Evolutionary conservation across 1,140 invertebrate genomes (phyloP), one percentile per base, ranked within the genome.

Genomic region (Drosophila nikananu): DNA sequence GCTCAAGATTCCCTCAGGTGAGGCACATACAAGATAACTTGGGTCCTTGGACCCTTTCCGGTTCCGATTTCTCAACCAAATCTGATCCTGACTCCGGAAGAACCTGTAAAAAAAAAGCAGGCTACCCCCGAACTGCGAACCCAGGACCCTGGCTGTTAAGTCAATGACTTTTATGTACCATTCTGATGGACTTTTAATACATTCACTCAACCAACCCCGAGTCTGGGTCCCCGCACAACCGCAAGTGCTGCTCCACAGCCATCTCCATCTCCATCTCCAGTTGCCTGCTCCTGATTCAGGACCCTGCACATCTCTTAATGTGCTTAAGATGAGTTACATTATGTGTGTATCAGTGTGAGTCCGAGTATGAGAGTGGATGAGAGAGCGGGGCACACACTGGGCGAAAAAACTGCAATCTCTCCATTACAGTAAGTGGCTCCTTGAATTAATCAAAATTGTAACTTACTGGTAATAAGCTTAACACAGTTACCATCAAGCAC

Each of bases 141-240:
- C 39, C 17, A 19, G n/a, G 23, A 51, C 30, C 54, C 70, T 51
- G 52, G 81, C 64, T 81, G 81, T 89, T 90, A 90, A 90, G 84
- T 89, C 84, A 90, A 89, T 89, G 84, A 90, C 86, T 89, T 89
- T 89, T 89, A 89, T 89, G 86, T 81, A 89, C 84, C 84, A 89
- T 86, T 90, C 87, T 90, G 84, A 89, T 89, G 81, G 84, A 86
- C 86, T 89, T 89, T 89, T 89, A 89, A 89, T 89, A 86, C 84
- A 89, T 81, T 78, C 65, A 79, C 75, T 71, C 77, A 79, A 51
- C 60, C 74, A 76, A 32, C 55, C 52, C 58, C 21, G 49, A 58
- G 42, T 9, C 30, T 54, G 19, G 30, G 21, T 32, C 42, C 71
- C 55, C 55, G 68, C 49, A 58, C 57, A 64, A 83, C 84, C 84